Conservation (phyloP, 2,113 vertebrate species). For the Smithornis capensis region DNA sequence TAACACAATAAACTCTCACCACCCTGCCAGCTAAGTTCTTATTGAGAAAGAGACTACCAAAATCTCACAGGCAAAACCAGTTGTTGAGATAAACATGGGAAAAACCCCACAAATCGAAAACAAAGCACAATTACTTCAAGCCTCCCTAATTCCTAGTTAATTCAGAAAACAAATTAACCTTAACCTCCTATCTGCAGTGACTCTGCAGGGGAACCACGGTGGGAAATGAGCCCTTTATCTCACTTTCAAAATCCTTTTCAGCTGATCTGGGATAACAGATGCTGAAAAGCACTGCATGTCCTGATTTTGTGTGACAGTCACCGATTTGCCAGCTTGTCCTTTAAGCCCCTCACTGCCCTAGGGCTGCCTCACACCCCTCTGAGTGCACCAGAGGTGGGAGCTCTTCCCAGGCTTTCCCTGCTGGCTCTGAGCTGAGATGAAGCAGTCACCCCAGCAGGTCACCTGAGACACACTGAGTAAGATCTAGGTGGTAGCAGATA, state of each 20-base stretch:
- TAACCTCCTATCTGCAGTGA: not conserved
- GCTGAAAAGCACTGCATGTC: not conserved
- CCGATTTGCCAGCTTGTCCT: not conserved
- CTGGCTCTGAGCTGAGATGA: rapidly evolving
- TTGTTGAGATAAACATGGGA: not conserved
- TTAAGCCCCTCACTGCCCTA: not conserved
- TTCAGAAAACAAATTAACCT: slow-evolving; percentile 52
- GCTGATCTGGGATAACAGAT: slow-evolving; percentile 10
- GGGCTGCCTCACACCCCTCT: not conserved
- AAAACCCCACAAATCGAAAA: not conserved
- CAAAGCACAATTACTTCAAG: slow-evolving; percentile 12
- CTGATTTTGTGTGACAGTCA: not conserved
- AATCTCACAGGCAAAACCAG: not conserved
- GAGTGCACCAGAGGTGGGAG: not conserved
- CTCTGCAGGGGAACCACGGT: not conserved
- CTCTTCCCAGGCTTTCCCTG: not conserved
- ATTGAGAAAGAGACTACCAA: not conserved
- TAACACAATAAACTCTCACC: not conserved
- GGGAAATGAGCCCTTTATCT: slow-evolving; percentile 45
- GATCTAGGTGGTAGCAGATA: not conserved
- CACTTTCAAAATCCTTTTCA: slow-evolving; percentile 28
- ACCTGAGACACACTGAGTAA: not conserved
- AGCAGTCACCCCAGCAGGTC: not conserved
- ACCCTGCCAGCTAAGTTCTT: not conserved
- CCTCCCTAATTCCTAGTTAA: not conserved